Evolutionary conservation across 2,888 invertebrate genomes (phyloP), one percentile per base, ranked within the genome.

Genomic region (Sisyra terminalis): DNA sequence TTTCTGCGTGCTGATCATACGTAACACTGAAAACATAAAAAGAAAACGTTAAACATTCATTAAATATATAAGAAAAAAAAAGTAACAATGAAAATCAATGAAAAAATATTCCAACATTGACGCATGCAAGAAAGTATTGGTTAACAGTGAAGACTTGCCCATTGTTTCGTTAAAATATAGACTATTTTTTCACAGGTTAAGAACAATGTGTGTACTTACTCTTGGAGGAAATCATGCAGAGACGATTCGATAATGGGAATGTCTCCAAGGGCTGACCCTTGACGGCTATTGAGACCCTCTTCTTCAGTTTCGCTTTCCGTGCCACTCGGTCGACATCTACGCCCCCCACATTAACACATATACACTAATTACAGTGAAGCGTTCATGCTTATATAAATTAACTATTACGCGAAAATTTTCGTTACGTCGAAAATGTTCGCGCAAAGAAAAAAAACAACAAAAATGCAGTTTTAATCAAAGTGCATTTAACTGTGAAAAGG

Each of bases 251-350:
- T 41, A 18, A 32, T 32, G 16, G 32, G 41, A 24, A 15, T 29
- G 24, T 34, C 34, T 40, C 18, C 32, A 55, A 45, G 55, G 54
- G 29, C 58, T 53, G 55, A 50, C 36, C 55, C 50, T 46, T 65
- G 64, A 45, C 66, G 56, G 45, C 59, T 54, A 55, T 64, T 62
- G 35, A 69, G 63, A 31, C 71, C 63, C 54, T 77, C 76, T 52
- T 79, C 80, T 63, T 82, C 82, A 48, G 79, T 80, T 63, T 82
- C 82, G 60, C 80, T 80, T 68, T 81, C 75, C 60, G 77, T 78
- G 60, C 78, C 71, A 57, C 72, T 71, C 57, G 71, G 71, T 55
- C 69, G 66, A 54, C 60, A 57, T 61, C 63, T 64, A 44, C 63
- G 46, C 58, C 60, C 50, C 57, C 54, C 44, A 70, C 61, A 60